Base-by-base conservation (phyloP, 2,113 vertebrate species). In the Ciconia maguari region DNA sequence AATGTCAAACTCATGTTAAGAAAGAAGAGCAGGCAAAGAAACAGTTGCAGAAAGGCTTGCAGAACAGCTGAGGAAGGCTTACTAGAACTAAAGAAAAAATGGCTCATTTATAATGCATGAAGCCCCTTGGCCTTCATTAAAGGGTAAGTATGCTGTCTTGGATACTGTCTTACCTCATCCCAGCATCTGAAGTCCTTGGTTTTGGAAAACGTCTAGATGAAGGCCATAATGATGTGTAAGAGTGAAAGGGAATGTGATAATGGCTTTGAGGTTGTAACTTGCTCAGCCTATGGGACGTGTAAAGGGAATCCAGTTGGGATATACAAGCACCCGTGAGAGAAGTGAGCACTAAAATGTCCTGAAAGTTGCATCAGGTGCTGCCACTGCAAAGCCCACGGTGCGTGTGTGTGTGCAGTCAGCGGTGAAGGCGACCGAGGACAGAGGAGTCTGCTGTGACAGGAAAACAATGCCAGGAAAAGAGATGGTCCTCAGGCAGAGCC, bases 101-200 rank as follows among this genome's bases (percentile, higher is more conserved):
- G 18, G 11, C 11, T 90, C 57, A 68, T 92, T 92, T 92, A 95
- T 90, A 87, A 94, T 92, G 36, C 19, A 89, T 87, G 16, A 66
- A 93, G 57, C 15, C 64, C 55, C 60, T 41, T 75, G 80, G 57
- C 72, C 90, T 81, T 96, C 92, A 82, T 90, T 91, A 89, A 92
- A 83, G 38, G 27, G 10, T 69, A 78, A 89, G 16, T 44, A 48
- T 61, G 38, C 58, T 83, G 24, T 44, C 64, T 78, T 64, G 18
- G 26, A 24, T 61, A 18, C 60, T 55, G 60, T 46, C 49, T 69
- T 75, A 75, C 44, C 46, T 93, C 82, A 81, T 16, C 20, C 27
- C 65, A 78, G 65, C 36, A 52, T 82, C 80, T 78, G 19, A 65
- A 69, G 60, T 51, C 30, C 44, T 90, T 38, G 8, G 8, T 18